phyloP scores from a whole-genome alignment of 2,113 vertebrate species.

The Narcine bancroftii region DNA sequence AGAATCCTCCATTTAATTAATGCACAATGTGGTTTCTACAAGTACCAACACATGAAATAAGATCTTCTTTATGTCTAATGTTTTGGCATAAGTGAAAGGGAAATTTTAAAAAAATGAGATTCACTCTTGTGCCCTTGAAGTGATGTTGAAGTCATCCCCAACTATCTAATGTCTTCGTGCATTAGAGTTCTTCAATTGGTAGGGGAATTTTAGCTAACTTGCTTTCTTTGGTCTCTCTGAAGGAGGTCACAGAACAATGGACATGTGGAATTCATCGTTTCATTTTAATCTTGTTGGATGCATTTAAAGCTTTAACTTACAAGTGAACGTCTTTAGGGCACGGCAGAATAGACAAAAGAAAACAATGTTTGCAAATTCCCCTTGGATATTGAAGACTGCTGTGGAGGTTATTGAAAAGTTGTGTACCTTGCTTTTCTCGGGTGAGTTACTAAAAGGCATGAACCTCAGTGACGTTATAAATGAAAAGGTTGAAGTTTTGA shows the following conservation, averaged over 20 bases:
- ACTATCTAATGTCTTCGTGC: constrained; percentile 44
- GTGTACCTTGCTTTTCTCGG: constrained; percentile 60
- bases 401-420: constrained; percentile 63
- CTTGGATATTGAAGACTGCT: constrained; percentile 51
- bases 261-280: constrained; percentile 50
- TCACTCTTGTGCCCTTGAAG: constrained; percentile 61
- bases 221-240: constrained; percentile 49
- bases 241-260: constrained; percentile 52
- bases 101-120: constrained; percentile 44
- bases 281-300: constrained; percentile 55
- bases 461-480: constrained; percentile 59
- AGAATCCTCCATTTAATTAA: background rate
- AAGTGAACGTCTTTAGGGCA: constrained; percentile 57
- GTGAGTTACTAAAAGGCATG: constrained; percentile 72
- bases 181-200: background rate
- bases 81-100: background rate
- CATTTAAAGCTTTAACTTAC: constrained; percentile 55
- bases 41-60: background rate
- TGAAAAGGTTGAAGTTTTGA: constrained; percentile 67
- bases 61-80: background rate
- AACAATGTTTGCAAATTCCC: constrained; percentile 48
- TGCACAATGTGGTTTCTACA: background rate
- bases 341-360: constrained; percentile 51
- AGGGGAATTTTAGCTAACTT: constrained; percentile 13
- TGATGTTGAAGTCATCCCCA: constrained; percentile 60